Evolutionary conservation across 2,113 vertebrate species (phyloP).

Genomic region (Opisthocomus hoazin): DNA sequence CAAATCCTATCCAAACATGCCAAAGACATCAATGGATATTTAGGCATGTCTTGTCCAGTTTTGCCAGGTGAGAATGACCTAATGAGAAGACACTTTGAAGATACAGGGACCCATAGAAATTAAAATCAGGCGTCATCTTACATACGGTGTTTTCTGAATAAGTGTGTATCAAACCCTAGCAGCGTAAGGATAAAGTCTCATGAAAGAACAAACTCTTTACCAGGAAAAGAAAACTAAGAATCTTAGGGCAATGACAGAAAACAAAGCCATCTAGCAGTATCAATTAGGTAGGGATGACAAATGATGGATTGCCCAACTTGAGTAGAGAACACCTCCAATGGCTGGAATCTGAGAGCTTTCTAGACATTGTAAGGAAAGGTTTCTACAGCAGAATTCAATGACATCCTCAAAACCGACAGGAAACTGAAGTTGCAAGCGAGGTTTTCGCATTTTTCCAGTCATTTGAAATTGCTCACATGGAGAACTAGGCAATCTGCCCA

Average conservation of each 20-base stretch:
- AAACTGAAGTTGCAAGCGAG: background rate
- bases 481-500: background rate
- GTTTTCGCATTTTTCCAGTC: background rate
- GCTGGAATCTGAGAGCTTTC: background rate
- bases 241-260: background rate
- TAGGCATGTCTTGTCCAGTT: background rate
- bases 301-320: background rate
- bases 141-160: accelerated
- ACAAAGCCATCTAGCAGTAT: background rate
- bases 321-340: background rate
- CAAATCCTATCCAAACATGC: background rate
- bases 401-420: background rate
- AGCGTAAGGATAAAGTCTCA: background rate
- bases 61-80: background rate
- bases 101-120: background rate
- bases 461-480: background rate
- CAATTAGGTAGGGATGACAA: background rate
- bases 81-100: background rate
- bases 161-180: background rate
- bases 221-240: accelerated
- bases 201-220: background rate
- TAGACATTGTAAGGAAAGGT: background rate
- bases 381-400: background rate
- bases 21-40: background rate
- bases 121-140: background rate